Percentiles rank a stretch among this genome's conserved stretches.
Conservation (phyloP, 2,797 vertebrate genomes). For the Micropoecilia bifurca region DNA sequence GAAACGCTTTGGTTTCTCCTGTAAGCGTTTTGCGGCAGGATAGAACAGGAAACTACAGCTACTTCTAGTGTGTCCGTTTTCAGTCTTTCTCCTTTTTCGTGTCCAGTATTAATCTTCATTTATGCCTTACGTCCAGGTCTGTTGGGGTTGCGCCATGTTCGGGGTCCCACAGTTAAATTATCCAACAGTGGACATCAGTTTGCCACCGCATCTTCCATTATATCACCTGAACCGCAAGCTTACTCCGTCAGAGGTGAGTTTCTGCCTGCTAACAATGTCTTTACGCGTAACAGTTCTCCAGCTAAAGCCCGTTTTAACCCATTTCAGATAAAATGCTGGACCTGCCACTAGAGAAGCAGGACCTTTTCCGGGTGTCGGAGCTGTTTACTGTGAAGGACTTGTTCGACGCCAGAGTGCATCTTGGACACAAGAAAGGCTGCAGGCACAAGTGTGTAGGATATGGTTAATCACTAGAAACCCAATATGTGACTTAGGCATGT, state of each 20-base stretch:
- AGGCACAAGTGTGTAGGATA: constrained; percentile 87
- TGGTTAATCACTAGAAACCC: no score
- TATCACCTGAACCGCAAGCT: neutral
- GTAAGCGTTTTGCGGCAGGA: no score
- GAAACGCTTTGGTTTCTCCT: neutral
- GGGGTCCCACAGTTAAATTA: constrained; percentile 25
- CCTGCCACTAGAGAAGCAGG: constrained; percentile 83
- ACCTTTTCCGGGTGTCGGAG: constrained; percentile 91
- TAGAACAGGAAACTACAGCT: neutral
- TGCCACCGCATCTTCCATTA: constrained; percentile 51
- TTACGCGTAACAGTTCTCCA: neutral
- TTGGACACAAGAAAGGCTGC: constrained; percentile 94
- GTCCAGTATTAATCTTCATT: neutral
- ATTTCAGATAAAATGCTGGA: constrained; percentile 70
- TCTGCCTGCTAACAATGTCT: neutral
- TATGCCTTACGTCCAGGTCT: constrained; percentile 58
- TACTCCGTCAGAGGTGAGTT: constrained; percentile 52
- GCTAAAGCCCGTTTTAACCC: neutral
- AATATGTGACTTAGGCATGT: neutral
- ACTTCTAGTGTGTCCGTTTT: neutral
- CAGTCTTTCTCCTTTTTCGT: neutral
- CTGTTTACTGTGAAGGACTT: constrained; percentile 88
- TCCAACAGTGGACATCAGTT: constrained; percentile 46
- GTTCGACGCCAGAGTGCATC: constrained; percentile 92
- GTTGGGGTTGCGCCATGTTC: constrained; percentile 53